Conservation (phyloP, 2,113 vertebrate species). For the Tamias sibiricus region DNA sequence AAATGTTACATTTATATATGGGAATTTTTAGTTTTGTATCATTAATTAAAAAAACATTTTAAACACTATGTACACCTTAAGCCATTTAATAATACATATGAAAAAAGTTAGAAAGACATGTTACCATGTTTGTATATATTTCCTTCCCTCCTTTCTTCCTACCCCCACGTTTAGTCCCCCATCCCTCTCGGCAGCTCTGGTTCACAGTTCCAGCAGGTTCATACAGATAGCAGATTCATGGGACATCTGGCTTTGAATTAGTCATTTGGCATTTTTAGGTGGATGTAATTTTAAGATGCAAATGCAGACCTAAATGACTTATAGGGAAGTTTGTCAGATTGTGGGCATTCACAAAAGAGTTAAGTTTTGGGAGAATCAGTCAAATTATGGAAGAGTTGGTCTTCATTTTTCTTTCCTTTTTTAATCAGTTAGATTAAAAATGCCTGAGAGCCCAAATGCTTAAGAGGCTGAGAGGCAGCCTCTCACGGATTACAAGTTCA, state of each 20-base stretch:
- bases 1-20: neutral
- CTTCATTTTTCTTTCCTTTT: neutral
- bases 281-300: neutral
- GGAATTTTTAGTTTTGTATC: neutral
- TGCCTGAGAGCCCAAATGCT: too few species aligned
- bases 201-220: neutral
- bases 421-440: neutral
- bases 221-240: neutral
- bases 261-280: neutral
- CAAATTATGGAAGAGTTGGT: neutral
- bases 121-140: neutral
- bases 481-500: too few species aligned
- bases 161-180: neutral
- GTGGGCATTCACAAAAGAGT: neutral
- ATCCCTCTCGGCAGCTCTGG: neutral
- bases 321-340: neutral
- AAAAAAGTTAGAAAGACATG: neutral
- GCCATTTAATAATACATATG: neutral
- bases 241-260: neutral
- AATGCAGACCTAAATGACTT: neutral
- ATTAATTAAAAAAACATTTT: neutral
- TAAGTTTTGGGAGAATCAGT: neutral
- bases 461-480: too few species aligned
- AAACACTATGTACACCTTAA: neutral
- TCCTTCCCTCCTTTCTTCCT: neutral